Evolutionary conservation across 2,888 invertebrate genomes (phyloP).

Genomic region (Yponomeuta evonymella): DNA sequence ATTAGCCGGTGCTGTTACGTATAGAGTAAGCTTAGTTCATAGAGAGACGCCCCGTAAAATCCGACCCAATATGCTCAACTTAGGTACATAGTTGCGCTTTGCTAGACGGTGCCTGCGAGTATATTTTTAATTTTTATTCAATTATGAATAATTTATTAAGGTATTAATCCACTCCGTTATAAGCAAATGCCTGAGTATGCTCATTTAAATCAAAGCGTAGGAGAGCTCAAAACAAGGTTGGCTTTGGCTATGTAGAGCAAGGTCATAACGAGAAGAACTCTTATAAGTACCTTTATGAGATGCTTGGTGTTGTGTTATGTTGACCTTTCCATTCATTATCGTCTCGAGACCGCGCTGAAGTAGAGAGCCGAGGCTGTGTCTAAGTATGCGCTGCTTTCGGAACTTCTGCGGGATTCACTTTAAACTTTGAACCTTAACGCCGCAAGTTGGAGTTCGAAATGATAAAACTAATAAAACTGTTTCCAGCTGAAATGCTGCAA

Average conservation of each 20-base stretch:
- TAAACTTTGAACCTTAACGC: not conserved
- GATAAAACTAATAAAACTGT: not conserved
- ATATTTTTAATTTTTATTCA: not conserved
- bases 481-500: not conserved
- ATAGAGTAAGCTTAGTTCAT: too few relatives aligned
- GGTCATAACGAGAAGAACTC: conserved; percentile 56
- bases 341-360: conserved; percentile 21
- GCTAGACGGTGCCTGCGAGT: not conserved
- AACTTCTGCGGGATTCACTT: not conserved
- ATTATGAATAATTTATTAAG: not conserved
- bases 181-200: not conserved
- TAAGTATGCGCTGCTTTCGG: conserved; percentile 1
- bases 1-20: too few relatives aligned
- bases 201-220: conserved; percentile 18
- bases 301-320: conserved; percentile 35
- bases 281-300: conserved; percentile 43
- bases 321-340: conserved; percentile 63
- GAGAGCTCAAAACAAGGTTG: conserved; percentile 56
- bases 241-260: conserved; percentile 60
- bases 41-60: too few relatives aligned
- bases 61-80: too few relatives aligned
- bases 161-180: not conserved
- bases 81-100: too few relatives aligned
- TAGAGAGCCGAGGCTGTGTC: not conserved
- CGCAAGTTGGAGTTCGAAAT: not conserved